These are phyloP conservation scores for Brachionus paranguensis DNA, from an alignment of 1,140 invertebrate species.

Conservation along the genomic window DNA sequence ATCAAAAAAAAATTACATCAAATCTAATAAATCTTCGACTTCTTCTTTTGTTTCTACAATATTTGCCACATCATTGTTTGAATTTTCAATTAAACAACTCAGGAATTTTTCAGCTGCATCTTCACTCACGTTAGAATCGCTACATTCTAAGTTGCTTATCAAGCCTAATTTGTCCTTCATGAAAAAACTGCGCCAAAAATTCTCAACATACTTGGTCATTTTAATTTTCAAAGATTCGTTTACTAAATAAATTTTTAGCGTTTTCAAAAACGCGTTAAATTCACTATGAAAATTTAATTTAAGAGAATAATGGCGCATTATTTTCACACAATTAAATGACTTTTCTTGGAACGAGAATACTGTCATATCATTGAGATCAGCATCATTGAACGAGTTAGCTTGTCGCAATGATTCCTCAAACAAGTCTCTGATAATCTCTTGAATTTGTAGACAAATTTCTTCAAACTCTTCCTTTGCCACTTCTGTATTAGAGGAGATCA, in stretches of 20 bases:
- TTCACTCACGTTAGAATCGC: not conserved
- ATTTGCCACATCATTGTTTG: not conserved
- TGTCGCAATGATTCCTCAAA: slow-evolving; percentile 28
- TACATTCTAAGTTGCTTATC: not conserved
- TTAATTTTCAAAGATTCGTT: not conserved
- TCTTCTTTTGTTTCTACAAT: slow-evolving; percentile 15
- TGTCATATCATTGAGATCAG: not conserved
- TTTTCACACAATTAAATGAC: slow-evolving; percentile 21
- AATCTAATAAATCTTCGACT: slow-evolving; percentile 35
- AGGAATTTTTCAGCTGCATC: not conserved
- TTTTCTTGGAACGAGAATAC: slow-evolving; percentile 18
- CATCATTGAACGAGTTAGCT: not conserved
- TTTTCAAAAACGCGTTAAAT: slow-evolving; percentile 21
- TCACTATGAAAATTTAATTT: not conserved
- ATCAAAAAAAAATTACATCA: not conserved
- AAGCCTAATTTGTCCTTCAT: not conserved
- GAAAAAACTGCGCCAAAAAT: slow-evolving; percentile 25
- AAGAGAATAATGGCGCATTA: not conserved
- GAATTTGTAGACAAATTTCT: not conserved
- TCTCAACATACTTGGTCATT: slow-evolving; percentile 19
- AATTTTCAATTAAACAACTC: not conserved
- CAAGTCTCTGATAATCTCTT: slow-evolving; percentile 7
- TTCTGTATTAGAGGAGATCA: not conserved
- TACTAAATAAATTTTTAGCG: slow-evolving; percentile 1
- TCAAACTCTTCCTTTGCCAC: not conserved